Evolutionary conservation across 2,888 invertebrate genomes (phyloP).

Genomic region (Dryadula phaetusa): DNA sequence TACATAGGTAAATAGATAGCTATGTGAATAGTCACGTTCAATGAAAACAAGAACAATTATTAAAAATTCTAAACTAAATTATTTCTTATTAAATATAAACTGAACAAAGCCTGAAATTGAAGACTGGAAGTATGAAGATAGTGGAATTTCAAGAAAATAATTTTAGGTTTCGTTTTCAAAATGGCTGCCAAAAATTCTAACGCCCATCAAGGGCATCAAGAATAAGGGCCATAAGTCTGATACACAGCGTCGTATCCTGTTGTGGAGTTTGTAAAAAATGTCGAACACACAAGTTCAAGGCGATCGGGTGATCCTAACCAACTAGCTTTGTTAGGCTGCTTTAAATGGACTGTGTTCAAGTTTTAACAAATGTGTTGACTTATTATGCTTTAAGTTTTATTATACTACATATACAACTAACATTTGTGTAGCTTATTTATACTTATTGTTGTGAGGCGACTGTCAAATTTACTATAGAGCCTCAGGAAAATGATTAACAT

Average conservation of each 20-base stretch:
- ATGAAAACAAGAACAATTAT: background rate
- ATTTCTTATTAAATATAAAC: background rate
- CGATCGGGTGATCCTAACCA: slow-evolving; percentile 72
- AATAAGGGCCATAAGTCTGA: slow-evolving; percentile 65
- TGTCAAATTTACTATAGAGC: no score
- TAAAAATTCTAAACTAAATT: background rate
- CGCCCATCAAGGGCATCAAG: slow-evolving; percentile 72
- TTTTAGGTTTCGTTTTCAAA: slow-evolving; percentile 44
- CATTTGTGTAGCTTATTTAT: no score
- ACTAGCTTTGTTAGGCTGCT: slow-evolving; percentile 48
- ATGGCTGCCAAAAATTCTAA: slow-evolving; percentile 56
- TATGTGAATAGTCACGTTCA: background rate
- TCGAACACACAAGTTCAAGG: slow-evolving; percentile 80
- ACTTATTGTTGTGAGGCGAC: no score
- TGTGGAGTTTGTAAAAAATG: slow-evolving; percentile 77
- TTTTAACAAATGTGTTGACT: slow-evolving; percentile 9
- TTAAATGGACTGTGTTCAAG: slow-evolving; percentile 49
- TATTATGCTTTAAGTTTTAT: background rate
- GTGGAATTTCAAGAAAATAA: slow-evolving; percentile 32
- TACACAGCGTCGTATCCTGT: slow-evolving; percentile 70
- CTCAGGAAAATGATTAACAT: background rate
- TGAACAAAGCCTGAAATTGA: background rate
- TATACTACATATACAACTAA: background rate
- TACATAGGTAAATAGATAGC: slow-evolving; percentile 11
- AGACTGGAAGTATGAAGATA: no score